Conservation (phyloP, 2,797 vertebrate species). For the Myotis findleyi region DNA sequence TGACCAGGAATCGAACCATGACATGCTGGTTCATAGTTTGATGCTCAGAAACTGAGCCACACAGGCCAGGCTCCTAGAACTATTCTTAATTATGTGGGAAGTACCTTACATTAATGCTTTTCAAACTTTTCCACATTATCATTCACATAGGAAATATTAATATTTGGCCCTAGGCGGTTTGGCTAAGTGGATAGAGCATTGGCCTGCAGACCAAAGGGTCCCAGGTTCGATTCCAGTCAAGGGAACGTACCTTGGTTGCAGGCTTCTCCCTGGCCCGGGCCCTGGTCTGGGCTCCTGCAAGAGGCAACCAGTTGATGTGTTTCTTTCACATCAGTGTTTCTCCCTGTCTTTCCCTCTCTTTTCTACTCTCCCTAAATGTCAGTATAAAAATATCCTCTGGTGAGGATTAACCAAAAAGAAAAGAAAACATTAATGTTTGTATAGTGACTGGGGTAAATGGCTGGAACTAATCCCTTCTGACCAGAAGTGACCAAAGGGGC, state of each 20-base stretch:
- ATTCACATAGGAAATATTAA: background rate
- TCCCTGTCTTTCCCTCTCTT: no score
- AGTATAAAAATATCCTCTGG: no score
- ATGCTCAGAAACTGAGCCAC: background rate
- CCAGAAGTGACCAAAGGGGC: background rate
- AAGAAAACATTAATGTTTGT: background rate
- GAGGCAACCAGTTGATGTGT: no score
- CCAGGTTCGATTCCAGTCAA: no score
- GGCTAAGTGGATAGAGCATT: no score
- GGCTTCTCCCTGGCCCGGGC: no score
- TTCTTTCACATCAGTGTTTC: no score
- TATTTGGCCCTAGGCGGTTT: background rate
- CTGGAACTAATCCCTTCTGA: background rate
- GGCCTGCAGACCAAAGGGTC: no score
- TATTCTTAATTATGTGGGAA: background rate
- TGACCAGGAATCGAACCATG: background rate
- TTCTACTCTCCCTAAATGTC: no score
- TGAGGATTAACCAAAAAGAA: no score
- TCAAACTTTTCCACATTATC: background rate
- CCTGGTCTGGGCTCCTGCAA: no score
- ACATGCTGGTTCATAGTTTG: background rate
- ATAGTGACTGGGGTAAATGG: background rate
- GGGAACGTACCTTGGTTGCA: no score
- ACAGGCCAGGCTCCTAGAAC: background rate
- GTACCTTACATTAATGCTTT: background rate